Evolutionary conservation across 2,888 invertebrate species (phyloP), one percentile per base, ranked within the genome.

Genomic region (Palloptera scutellata): DNA sequence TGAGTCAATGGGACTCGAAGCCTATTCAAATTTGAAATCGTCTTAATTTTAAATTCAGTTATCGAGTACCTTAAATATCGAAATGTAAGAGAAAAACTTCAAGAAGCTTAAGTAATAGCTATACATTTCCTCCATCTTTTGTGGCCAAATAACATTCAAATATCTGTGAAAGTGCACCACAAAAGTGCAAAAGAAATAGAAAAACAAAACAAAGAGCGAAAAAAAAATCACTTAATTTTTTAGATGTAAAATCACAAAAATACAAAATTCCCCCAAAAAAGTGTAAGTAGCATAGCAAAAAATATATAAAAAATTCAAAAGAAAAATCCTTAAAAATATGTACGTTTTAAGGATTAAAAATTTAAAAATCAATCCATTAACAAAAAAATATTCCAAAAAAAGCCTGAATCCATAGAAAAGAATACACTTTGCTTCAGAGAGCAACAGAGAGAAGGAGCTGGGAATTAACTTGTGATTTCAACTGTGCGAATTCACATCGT

Each of bases 391-490:
- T 40, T 20, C 71, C 75, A 71, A 71, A 74, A 73, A 52, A 13
- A 51, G 54, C 45, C 42, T 20, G 55, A 15, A 64, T 45, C 53
- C 20, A 45, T n/a, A 30, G 61, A 51, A 55, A 41, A 55, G 4
- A 70, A 68, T 65, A 70, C 70, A 70, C n/a, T n/a, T n/a, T n/a
- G n/a, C n/a, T n/a, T n/a, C 58, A 73, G 69, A 70, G 60, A 59
- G 61, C 17, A 54, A 54, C 57, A 54, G 30, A 30, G 30, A 30
- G 30, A 30, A 30, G 54, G 52, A 66, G 51, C 41, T 68, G 66
- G 65, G 71, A 69, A 80, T 81, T 82, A 82, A 78, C 81, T 81
- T 81, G 81, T 81, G 83, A 79, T 81, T 81, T 81, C 81, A 81
- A 81, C 81, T 81, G 81, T 76, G 82, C 73, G 70, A 78, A 74